A percentile compares a stretch with the other conserved stretches of the same genome.
Conservation (phyloP, 2,113 vertebrate genomes). For the Microcebus jonahi region DNA sequence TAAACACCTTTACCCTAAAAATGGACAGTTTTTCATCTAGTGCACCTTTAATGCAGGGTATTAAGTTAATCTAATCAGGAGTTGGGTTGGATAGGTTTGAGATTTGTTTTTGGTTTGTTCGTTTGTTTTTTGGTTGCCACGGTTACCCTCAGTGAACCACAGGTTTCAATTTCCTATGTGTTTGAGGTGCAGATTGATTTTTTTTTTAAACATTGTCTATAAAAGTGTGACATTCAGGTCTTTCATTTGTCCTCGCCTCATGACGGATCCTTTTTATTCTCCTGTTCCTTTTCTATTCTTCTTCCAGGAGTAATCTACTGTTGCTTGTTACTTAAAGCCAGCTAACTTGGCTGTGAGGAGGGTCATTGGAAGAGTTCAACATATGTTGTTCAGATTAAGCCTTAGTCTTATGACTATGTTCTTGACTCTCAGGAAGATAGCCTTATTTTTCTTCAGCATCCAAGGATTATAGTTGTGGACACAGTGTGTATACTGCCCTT, state of each 20-base stretch:
- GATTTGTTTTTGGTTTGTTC: neutral
- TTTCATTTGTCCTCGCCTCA: neutral
- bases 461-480: neutral
- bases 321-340: neutral
- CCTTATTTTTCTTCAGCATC: neutral
- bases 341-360: neutral
- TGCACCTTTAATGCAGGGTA: neutral
- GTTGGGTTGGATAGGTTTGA: neutral
- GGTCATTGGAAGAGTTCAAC: neutral
- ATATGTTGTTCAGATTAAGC: neutral
- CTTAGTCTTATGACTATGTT: neutral
- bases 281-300: neutral
- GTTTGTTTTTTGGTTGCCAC: neutral
- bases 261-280: neutral
- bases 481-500: neutral
- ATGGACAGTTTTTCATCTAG: neutral
- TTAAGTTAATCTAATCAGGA: neutral
- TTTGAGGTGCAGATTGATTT: neutral
- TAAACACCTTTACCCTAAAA: neutral
- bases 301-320: neutral
- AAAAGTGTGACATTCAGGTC: neutral
- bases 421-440: neutral
- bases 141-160: neutral
- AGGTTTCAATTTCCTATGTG: neutral
- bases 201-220: neutral